Conservation (phyloP, 2,797 vertebrate species). For the Danio choprae region DNA sequence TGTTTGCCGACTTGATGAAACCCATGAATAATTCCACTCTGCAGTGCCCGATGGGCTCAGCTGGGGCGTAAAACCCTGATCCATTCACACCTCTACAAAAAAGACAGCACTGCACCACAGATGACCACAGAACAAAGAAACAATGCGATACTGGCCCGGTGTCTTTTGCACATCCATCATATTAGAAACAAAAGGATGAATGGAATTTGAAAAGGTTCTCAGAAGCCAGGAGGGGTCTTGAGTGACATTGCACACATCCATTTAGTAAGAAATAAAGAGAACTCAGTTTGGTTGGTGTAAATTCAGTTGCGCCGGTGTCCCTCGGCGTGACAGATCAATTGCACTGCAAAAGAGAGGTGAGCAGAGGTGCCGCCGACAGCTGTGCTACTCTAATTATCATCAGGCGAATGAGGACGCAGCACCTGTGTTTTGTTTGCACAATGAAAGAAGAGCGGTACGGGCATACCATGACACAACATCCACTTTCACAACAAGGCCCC, state of each 20-base stretch:
- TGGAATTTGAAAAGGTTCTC: conserved; percentile 44
- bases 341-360: conserved; percentile 63
- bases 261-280: conserved; percentile 33
- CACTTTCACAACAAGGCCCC: conserved; percentile 14
- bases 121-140: conserved; percentile 43
- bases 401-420: conserved; percentile 56
- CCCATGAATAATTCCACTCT: conserved; percentile 44
- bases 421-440: conserved; percentile 66
- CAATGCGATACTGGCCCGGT: conserved; percentile 19
- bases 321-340: conserved; percentile 63
- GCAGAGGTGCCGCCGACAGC: conserved; percentile 65
- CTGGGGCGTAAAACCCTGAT: conserved; percentile 21
- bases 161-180: conserved; percentile 40
- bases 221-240: conserved; percentile 6
- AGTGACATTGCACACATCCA: conserved; percentile 15
- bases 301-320: conserved; percentile 41
- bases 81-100: conserved; percentile 40
- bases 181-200: conserved; percentile 46
- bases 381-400: conserved; percentile 71
- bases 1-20: conserved; percentile 47
- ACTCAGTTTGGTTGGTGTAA: conserved; percentile 53
- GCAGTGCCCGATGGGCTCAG: conserved; percentile 28
- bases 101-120: not conserved
- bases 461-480: conserved; percentile 13
- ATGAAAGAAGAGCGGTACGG: conserved; percentile 31